Conservation (phyloP, 1,140 invertebrate genomes). For the Ips nitidus region DNA sequence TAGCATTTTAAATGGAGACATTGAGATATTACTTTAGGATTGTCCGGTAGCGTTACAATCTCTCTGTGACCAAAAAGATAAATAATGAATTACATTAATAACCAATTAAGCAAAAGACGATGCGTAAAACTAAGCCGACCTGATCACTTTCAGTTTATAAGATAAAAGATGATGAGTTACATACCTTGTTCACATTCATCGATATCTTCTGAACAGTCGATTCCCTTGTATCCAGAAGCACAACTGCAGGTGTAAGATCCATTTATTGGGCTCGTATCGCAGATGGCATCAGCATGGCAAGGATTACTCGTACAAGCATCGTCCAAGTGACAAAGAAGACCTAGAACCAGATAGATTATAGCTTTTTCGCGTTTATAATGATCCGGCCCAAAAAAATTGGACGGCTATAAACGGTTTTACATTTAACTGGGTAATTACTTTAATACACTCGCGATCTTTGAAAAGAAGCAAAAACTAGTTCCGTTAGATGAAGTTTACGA, state of each 20-base stretch:
- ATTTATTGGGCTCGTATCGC: constrained; percentile 94
- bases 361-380: neutral
- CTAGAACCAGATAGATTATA: constrained; percentile 53
- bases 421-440: constrained; percentile 13
- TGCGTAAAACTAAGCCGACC: neutral
- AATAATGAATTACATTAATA: constrained; percentile 10
- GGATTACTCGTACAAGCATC: constrained; percentile 97
- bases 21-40: constrained; percentile 16
- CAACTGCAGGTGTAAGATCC: constrained; percentile 94
- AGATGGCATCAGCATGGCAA: constrained; percentile 90
- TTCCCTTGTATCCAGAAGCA: constrained; percentile 85
- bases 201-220: constrained; percentile 91
- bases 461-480: constrained; percentile 1
- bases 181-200: constrained; percentile 94
- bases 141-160: neutral
- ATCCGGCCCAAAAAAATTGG: constrained; percentile 4
- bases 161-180: constrained; percentile 14
- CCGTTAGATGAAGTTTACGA: constrained; percentile 15
- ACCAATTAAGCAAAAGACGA: constrained; percentile 1
- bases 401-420: neutral
- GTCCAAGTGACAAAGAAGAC: constrained; percentile 90
- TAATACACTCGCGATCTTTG: constrained; percentile 11
- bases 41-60: constrained; percentile 20
- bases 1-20: constrained; percentile 7
- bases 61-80: constrained; percentile 13